Base-by-base conservation (phyloP, 2,888 invertebrate genomes). In the Dusona sp. region DNA sequence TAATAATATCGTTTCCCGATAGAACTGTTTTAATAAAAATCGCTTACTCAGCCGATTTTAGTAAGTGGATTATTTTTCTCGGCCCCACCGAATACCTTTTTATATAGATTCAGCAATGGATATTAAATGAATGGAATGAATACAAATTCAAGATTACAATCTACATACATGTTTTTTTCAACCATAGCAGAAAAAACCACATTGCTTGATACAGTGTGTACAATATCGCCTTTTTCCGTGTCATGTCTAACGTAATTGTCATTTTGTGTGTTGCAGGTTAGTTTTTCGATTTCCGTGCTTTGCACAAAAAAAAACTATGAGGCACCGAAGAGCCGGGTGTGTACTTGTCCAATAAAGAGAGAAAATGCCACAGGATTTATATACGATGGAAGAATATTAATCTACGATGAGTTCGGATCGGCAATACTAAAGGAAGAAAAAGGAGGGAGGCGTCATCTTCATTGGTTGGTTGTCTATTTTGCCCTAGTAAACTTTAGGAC, bases 181-280 rank as follows among this genome's bases (percentile, higher is more conserved):
- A 38, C 6, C 38, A 38, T 38, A 9, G 38, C 6, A 38, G 9
- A 38, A 36, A 38, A 38, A 38, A 38, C 9, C 6, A 38, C 38
- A 38, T 38, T 3, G 38, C 0, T 51, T n/a, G n/a, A 51, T 22
- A n/a, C n/a, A 7, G 8, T 25, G 6, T 29, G 25, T 25, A 29
- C 29, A 45, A 6, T 45, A 16, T 54, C 13, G 13, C 13, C n/a
- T 75, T 81, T 82, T 11, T 75, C 33, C 48, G 11, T 48, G 70
- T 70, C 29, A 48, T 82, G 82, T 82, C 45, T 70, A 82, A 87
- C 79, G 70, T 84, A 79, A 84, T 72, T 79, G 86, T 87, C 48
- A 72, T 87, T 86, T 87, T 81, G 68, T 85, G 36, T 87, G 85
- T 87, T 87, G 9, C 85, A 87, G 87, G 87, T 87, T 77, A 87